These are phyloP conservation scores for Volucella zonaria DNA, from an alignment of 2,888 invertebrate genomes.

Conservation along the genomic window DNA sequence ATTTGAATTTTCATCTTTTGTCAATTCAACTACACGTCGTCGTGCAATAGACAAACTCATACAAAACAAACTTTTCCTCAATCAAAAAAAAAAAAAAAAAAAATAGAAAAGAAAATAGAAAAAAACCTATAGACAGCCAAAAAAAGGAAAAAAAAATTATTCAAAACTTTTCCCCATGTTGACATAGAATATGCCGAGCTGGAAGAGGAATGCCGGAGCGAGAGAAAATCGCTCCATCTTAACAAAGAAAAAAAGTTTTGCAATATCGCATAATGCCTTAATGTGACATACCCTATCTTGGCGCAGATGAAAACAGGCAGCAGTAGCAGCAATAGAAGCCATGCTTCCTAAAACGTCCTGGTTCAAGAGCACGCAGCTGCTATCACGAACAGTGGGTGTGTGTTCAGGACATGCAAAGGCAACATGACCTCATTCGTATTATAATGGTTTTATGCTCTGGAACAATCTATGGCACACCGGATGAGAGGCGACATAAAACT, in stretches of 20 bases:
- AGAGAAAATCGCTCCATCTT: slow-evolving; percentile 20
- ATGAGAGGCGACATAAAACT: slow-evolving; percentile 55
- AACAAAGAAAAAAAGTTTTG: slow-evolving; percentile 65
- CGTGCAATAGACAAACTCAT: slow-evolving; percentile 58
- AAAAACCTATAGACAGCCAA: slow-evolving; percentile 28
- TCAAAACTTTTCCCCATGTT: slow-evolving; percentile 62
- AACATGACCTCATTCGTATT: slow-evolving; percentile 53
- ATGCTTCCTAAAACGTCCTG: slow-evolving; percentile 2
- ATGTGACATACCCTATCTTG: slow-evolving; percentile 69
- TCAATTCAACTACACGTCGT: slow-evolving; percentile 19
- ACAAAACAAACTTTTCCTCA: slow-evolving; percentile 61
- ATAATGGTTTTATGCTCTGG: slow-evolving; percentile 65
- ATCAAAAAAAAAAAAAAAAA: background rate
- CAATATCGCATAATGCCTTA: slow-evolving; percentile 72
- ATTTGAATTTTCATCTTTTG: slow-evolving; percentile 29
- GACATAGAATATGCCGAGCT: slow-evolving; percentile 48
- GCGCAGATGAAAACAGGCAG: background rate
- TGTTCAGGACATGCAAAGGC: slow-evolving; percentile 52
- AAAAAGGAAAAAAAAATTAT: slow-evolving; percentile 18
- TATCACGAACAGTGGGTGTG: slow-evolving; percentile 58
- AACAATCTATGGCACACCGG: slow-evolving; percentile 55
- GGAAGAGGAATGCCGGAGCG: slow-evolving; percentile 9
- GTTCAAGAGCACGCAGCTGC: slow-evolving; percentile 56
- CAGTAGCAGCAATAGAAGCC: slow-evolving; percentile 1
- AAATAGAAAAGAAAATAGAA: background rate